These are phyloP conservation scores for Callosobruchus maculatus DNA, from an alignment of 2,888 invertebrate genomes.

Conservation along the genomic window DNA sequence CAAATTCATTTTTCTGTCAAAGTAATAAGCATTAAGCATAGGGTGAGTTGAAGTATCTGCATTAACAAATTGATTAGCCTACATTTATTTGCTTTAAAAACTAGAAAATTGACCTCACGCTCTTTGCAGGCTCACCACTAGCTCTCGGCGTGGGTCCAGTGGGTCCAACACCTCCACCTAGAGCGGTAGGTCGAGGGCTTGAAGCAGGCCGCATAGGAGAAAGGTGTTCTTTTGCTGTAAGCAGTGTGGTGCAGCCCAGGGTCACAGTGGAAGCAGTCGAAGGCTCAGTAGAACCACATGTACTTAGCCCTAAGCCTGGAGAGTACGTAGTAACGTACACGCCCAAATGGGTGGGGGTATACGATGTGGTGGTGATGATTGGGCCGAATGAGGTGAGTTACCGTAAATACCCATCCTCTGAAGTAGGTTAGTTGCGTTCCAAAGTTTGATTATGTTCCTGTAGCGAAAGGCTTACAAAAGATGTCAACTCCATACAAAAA, in stretches of 20 bases:
- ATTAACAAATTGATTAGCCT: too few species aligned
- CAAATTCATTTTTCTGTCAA: too few species aligned
- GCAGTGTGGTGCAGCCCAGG: conserved; percentile 58
- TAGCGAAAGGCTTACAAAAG: too few species aligned
- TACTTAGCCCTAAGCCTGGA: conserved; percentile 56
- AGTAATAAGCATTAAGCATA: too few species aligned
- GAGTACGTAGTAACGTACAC: conserved; percentile 88
- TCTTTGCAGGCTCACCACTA: conserved; percentile 47
- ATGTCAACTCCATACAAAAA: too few species aligned
- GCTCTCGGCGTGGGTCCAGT: conserved; percentile 61
- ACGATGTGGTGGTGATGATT: conserved; percentile 75
- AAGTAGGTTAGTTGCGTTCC: too few species aligned
- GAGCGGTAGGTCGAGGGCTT: conserved; percentile 66
- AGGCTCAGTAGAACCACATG: conserved; percentile 58
- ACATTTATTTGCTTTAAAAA: too few species aligned
- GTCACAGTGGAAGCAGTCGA: conserved; percentile 57
- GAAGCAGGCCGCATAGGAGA: conserved; percentile 69
- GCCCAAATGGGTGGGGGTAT: conserved; percentile 87
- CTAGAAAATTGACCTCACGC: too few species aligned
- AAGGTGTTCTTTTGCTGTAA: conserved; percentile 67
- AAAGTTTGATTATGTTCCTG: too few species aligned
- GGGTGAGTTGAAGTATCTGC: too few species aligned
- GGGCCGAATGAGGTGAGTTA: conserved; percentile 47
- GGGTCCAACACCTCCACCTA: conserved; percentile 55
- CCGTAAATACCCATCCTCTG: too few species aligned